Percentiles rank a stretch among this genome's conserved stretches.
Conservation (phyloP, 2,113 vertebrate species). For the Ophthalmolycus amberensis region DNA sequence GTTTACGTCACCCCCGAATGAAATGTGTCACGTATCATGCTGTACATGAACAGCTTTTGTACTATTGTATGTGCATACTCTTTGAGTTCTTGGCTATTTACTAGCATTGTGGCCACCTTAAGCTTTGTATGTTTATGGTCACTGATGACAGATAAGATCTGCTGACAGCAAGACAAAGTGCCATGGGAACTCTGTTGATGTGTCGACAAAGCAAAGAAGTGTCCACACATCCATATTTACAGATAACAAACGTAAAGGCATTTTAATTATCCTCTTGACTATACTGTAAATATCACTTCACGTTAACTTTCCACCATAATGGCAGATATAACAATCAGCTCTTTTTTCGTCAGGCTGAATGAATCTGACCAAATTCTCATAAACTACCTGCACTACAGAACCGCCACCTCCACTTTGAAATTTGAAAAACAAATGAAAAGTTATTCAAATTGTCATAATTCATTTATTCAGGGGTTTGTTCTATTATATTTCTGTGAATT, state of each 20-base stretch:
- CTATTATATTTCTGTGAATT: constrained; percentile 5
- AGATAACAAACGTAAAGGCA: neutral
- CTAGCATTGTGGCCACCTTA: neutral
- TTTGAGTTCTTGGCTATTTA: neutral
- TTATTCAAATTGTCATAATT: too few species aligned
- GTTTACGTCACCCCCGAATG: neutral
- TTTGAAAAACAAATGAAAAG: neutral
- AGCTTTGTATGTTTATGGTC: neutral
- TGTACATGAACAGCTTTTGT: constrained; percentile 9
- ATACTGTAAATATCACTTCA: too few species aligned
- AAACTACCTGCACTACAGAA: too few species aligned
- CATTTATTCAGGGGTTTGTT: neutral
- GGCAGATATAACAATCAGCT: too few species aligned
- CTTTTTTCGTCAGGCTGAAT: too few species aligned
- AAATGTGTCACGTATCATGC: neutral
- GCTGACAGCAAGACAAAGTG: constrained; percentile 6
- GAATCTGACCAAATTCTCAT: too few species aligned
- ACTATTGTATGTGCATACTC: constrained; percentile 5
- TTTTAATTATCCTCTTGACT: neutral
- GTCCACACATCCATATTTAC: neutral
- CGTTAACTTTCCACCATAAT: too few species aligned
- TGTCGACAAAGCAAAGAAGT: neutral
- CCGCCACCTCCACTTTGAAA: neutral
- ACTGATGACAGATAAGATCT: neutral
- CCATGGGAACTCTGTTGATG: neutral